Conservation (phyloP, 1,140 invertebrate genomes). For the Mamestra configurata region DNA sequence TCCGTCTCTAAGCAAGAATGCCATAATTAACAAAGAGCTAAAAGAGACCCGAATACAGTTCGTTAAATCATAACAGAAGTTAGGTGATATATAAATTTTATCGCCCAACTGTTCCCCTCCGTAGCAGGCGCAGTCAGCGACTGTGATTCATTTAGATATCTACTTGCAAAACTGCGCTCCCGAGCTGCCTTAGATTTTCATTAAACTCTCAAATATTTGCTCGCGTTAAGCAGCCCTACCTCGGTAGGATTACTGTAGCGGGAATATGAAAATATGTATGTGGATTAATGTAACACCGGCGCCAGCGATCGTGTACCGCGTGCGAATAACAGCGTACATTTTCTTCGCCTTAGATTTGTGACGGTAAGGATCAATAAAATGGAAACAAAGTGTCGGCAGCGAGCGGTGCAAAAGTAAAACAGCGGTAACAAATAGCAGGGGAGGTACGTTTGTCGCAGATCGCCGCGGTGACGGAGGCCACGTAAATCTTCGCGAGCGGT, state of each 20-base stretch:
- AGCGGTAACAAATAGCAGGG: constrained; percentile 27
- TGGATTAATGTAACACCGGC: constrained; percentile 63
- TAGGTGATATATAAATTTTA: constrained; percentile 82
- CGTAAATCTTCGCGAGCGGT: constrained; percentile 61
- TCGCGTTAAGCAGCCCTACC: constrained; percentile 65
- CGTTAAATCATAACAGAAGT: constrained; percentile 83
- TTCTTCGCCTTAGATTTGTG: constrained; percentile 62
- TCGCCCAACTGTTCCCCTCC: constrained; percentile 70
- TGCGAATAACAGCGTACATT: constrained; percentile 60
- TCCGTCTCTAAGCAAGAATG: constrained; percentile 53
- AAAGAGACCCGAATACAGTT: constrained; percentile 74
- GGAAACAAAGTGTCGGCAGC: constrained; percentile 55
- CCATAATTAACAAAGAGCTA: constrained; percentile 68
- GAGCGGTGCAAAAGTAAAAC: constrained; percentile 49
- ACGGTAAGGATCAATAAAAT: constrained; percentile 61
- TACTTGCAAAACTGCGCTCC: constrained; percentile 73
- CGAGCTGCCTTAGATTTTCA: constrained; percentile 73
- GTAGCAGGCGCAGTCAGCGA: constrained; percentile 60
- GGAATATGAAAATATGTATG: constrained; percentile 71
- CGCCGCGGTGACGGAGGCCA: constrained; percentile 50
- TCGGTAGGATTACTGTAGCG: constrained; percentile 63
- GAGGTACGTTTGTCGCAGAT: constrained; percentile 64
- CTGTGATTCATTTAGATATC: constrained; percentile 78
- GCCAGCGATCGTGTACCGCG: constrained; percentile 60
- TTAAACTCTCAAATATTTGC: constrained; percentile 80